Evolutionary conservation across 2,797 vertebrate genomes (phyloP).

Genomic region (Crax fasciolata): DNA sequence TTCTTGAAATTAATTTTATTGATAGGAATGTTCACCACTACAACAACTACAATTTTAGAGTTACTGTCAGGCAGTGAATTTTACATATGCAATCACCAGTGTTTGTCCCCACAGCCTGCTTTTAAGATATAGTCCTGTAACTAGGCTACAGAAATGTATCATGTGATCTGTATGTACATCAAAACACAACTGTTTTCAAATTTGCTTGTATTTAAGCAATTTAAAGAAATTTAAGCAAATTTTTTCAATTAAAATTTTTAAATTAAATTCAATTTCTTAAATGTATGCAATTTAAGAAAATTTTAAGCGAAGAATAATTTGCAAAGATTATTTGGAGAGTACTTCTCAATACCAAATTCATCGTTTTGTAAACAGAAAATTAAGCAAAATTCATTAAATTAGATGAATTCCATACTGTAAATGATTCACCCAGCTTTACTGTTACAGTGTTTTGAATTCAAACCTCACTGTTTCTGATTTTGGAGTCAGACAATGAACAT

Average conservation of each 20-base stretch:
- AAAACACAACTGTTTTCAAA: background rate
- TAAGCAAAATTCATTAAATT: background rate
- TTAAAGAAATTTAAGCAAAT: too few species aligned
- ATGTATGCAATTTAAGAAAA: too few species aligned
- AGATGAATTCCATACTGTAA: background rate
- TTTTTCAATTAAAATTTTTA: too few species aligned
- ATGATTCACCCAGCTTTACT: background rate
- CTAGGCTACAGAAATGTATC: background rate
- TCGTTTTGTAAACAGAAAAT: background rate
- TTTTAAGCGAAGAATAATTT: conserved; percentile 32
- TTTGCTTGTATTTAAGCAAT: background rate
- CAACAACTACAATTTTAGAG: background rate
- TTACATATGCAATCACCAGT: background rate
- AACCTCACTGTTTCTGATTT: background rate
- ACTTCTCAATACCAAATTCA: background rate
- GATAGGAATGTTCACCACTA: background rate
- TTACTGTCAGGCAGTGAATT: conserved; percentile 27
- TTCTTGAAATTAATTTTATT: conserved; percentile 12
- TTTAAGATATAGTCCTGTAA: background rate
- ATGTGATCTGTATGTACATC: background rate
- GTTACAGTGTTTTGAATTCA: background rate
- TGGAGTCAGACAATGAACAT: fast-evolving
- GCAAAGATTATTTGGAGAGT: background rate
- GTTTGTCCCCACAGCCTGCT: background rate
- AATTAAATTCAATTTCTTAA: too few species aligned